These are phyloP conservation scores for Zaprionus ghesquierei DNA, from an alignment of 1,140 invertebrate species.

Conservation along the genomic window DNA sequence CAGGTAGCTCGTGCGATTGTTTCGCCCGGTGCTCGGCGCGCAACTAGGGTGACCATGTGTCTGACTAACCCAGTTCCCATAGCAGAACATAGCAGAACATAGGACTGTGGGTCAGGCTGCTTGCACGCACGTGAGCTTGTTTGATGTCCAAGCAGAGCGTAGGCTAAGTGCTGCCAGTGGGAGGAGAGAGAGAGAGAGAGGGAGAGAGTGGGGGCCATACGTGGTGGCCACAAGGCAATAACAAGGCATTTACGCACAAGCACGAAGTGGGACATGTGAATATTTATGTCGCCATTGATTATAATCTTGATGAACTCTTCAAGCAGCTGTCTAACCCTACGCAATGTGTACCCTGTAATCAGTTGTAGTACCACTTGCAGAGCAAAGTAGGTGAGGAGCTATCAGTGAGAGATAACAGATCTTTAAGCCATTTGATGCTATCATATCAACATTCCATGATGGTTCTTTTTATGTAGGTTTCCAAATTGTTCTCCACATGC, in stretches of 20 bases:
- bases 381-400: neutral
- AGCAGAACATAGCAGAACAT: neutral
- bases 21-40: neutral
- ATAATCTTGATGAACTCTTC: constrained; percentile 59
- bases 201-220: constrained; percentile 30
- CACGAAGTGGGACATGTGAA: constrained; percentile 61
- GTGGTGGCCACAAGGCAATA: constrained; percentile 26
- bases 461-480: neutral
- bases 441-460: neutral
- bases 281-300: constrained; percentile 70
- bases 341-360: constrained; percentile 22
- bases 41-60: constrained; percentile 31
- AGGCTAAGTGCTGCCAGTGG: constrained; percentile 2
- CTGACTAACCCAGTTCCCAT: constrained; percentile 53
- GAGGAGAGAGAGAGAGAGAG: constrained; percentile 12
- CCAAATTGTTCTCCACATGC: neutral
- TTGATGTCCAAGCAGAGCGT: constrained; percentile 39
- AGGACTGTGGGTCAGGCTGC: neutral
- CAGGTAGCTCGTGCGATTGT: constrained; percentile 3
- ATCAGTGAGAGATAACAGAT: neutral
- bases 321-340: constrained; percentile 29
- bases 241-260: constrained; percentile 35
- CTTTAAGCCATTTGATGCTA: neutral
- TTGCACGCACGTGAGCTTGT: constrained; percentile 57
- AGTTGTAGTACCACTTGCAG: neutral